These are phyloP conservation scores for Triplophysa tibetana DNA, from an alignment of 2,113 vertebrate species.

Conservation along the genomic window DNA sequence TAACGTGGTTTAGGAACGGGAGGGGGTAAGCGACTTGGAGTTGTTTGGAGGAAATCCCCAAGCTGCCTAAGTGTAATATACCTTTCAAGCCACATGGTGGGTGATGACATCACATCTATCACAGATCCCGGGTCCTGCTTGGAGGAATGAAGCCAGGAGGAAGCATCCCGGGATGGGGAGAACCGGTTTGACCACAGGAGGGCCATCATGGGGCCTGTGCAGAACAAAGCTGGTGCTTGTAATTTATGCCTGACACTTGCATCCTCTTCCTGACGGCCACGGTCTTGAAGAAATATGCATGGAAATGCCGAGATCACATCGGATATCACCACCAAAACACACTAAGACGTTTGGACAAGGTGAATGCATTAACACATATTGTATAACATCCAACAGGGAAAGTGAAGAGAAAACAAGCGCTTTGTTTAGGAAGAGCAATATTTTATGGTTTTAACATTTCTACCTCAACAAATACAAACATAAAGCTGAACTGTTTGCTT, in stretches of 20 bases:
- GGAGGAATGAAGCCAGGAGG: conserved; percentile 40
- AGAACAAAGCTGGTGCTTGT: conserved; percentile 41
- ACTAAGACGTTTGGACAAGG: conserved; percentile 55
- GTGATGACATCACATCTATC: conserved; percentile 63
- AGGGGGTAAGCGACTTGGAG: not conserved
- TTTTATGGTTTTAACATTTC: conserved; percentile 52
- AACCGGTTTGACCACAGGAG: conserved; percentile 46
- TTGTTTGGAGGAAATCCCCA: conserved; percentile 51
- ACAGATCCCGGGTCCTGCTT: conserved; percentile 36
- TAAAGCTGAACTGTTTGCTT: conserved; percentile 1
- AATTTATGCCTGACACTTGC: conserved; percentile 51
- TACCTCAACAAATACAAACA: conserved; percentile 35
- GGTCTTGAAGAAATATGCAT: conserved; percentile 38
- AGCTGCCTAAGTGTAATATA: conserved; percentile 53
- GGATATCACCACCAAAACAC: conserved; percentile 40
- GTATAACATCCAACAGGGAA: conserved; percentile 19
- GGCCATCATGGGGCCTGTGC: conserved; percentile 23
- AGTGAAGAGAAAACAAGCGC: conserved; percentile 16
- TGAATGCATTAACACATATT: conserved; percentile 52
- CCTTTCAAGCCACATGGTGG: conserved; percentile 51
- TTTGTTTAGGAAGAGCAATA: conserved; percentile 3
- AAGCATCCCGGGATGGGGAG: conserved; percentile 36
- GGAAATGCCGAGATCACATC: conserved; percentile 22
- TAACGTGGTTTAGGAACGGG: conserved; percentile 13
- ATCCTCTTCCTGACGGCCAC: conserved; percentile 37